Conservation (phyloP, 2,888 invertebrate genomes). For the Sinopyrophorus schimmeli region DNA sequence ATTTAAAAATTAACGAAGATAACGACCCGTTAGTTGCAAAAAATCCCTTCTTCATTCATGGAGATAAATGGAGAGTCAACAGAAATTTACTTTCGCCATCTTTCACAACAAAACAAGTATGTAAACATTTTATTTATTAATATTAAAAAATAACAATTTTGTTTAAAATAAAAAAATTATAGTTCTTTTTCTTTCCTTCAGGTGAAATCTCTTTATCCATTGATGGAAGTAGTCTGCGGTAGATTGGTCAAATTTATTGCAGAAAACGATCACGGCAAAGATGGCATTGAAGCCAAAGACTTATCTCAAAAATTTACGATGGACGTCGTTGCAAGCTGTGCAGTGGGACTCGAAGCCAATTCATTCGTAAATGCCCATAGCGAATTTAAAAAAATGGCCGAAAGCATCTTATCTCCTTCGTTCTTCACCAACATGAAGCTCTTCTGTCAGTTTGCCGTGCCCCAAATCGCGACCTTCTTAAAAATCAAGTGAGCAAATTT, state of each 20-base stretch:
- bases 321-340: conserved; percentile 55
- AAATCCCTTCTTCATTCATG: conserved; percentile 52
- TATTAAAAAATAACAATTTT: too few relatives aligned
- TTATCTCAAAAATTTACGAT: conserved; percentile 51
- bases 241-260: conserved; percentile 44
- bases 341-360: conserved; percentile 52
- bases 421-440: conserved; percentile 15
- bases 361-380: conserved; percentile 45
- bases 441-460: background rate
- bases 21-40: conserved; percentile 52
- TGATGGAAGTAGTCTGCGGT: conserved; percentile 54
- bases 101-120: conserved; percentile 53
- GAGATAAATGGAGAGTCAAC: conserved; percentile 55
- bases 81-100: conserved; percentile 55
- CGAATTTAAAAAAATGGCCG: conserved; percentile 41
- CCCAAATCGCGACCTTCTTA: conserved; percentile 21
- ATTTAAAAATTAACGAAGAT: conserved; percentile 46
- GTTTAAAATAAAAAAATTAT: too few relatives aligned
- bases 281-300: conserved; percentile 55
- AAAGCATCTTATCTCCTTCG: conserved; percentile 33
- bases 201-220: conserved; percentile 57
- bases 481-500: conserved; percentile 24
- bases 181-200: too few relatives aligned
- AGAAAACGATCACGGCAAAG: conserved; percentile 31
- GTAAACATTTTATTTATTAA: too few relatives aligned